Base-by-base conservation (phyloP, 2,888 invertebrate species). In the Eilema depressum region DNA sequence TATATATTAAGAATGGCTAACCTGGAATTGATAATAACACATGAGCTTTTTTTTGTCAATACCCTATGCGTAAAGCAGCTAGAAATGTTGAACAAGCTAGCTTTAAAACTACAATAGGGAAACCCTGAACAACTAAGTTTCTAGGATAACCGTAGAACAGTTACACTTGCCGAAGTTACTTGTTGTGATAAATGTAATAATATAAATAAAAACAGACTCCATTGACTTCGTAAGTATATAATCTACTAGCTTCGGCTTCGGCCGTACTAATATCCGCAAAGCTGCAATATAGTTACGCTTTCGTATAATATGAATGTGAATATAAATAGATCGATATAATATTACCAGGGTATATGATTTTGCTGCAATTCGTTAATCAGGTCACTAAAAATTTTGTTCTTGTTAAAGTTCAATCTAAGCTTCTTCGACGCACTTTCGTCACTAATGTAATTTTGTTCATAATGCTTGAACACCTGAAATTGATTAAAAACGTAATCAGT, bases 301-400 rank as follows among this genome's bases (percentile, higher is more conserved):
- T 37, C 37, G 37, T 41, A 41, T 41, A 41, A 41, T 17, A 41
- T 7, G 8, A 5, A 53, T 2, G 2, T 53, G 2, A 53, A 53
- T 53, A 8, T 12, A 14, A 14, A 37, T 30, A 37, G 11, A 61
- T 37, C 1, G 33, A 62, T 26, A n/a, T 14, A 14, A 63, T 61
- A 68, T 80, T 86, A 95, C 95, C 95, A 95, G 59, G 94, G 93
- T 37, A 90, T 72, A 76, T 83, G 86, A 84, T 92, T 91, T 41
- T 86, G 85, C 28, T 88, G 86, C 25, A 95, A 78, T 76, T 94
- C 92, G 33, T 89, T 86, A 62, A 94, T 79, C 33, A 95, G 76
- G 75, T 95, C 93, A 41, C 76, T 73, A 76, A 95, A 92, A 12
- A 85, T 86, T 81, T 87, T 91, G 63, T 89, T 89, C 75, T 89